Evolutionary conservation across 2,888 invertebrate genomes (phyloP).

Genomic region (Pseudococcus viburni): DNA sequence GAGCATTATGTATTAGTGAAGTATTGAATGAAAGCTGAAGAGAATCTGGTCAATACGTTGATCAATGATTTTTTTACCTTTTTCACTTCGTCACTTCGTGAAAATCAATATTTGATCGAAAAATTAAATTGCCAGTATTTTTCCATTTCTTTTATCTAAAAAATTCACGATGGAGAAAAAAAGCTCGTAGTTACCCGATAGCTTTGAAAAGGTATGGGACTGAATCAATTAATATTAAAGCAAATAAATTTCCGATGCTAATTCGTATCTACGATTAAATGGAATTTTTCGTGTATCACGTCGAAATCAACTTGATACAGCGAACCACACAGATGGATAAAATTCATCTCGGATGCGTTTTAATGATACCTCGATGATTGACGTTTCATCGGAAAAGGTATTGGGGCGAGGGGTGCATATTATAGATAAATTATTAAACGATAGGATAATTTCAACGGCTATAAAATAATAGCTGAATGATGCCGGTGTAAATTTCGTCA

Average conservation of each 20-base stretch:
- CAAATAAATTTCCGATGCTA: background rate
- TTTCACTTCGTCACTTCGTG: too few relatives aligned
- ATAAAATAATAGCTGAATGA: background rate
- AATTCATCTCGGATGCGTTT: slow-evolving; percentile 13
- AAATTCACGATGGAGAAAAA: background rate
- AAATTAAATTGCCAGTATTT: background rate
- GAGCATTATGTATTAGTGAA: background rate
- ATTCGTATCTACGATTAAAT: background rate
- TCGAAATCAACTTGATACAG: background rate
- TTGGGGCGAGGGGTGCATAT: background rate
- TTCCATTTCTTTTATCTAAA: background rate
- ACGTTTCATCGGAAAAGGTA: background rate
- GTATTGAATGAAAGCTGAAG: too few relatives aligned
- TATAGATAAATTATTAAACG: slow-evolving; percentile 10
- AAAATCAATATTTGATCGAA: background rate
- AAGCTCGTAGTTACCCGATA: background rate
- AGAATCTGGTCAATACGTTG: too few relatives aligned
- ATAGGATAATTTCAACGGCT: slow-evolving; percentile 11
- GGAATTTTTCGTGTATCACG: background rate
- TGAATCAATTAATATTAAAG: background rate
- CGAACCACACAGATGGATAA: background rate
- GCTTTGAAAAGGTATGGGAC: background rate
- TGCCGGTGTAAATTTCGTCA: background rate
- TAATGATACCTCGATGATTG: background rate
- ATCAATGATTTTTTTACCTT: too few relatives aligned